Evolutionary conservation across 1,140 invertebrate species (phyloP).

Genomic region (Eupristina koningsbergeri): DNA sequence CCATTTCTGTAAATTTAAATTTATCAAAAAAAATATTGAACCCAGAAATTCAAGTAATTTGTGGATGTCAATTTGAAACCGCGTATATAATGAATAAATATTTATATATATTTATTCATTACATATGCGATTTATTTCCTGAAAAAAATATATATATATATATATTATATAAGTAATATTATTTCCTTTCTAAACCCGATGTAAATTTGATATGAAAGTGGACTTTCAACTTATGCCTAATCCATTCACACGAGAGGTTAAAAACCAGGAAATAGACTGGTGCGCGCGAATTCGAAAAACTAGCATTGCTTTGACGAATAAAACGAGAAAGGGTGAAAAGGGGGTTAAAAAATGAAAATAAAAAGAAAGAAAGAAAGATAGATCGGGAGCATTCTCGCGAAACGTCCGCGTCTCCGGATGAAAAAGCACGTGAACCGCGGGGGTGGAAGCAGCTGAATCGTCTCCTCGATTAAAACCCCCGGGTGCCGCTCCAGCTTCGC

Average conservation of each 20-base stretch:
- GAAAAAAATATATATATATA: conserved; percentile 4
- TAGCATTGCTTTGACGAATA: background rate
- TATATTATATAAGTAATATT: conserved; percentile 24
- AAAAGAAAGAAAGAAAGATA: conserved; percentile 2
- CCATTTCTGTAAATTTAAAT: background rate
- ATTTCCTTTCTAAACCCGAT: conserved; percentile 47
- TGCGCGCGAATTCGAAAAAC: background rate
- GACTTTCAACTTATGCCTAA: conserved; percentile 28
- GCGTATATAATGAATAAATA: background rate
- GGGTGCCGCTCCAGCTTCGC: conserved; percentile 57
- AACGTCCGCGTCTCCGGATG: conserved; percentile 24
- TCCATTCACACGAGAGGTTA: conserved; percentile 10
- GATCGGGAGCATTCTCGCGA: conserved; percentile 15
- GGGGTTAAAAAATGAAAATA: background rate
- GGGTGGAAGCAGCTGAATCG: conserved; percentile 58
- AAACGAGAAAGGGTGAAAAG: background rate
- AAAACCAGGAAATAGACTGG: conserved; percentile 24
- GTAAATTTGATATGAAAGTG: conserved; percentile 36
- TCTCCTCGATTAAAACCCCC: conserved; percentile 64
- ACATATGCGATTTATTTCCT: no score
- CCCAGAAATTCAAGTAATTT: background rate
- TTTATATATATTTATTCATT: conserved; percentile 17
- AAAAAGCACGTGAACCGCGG: conserved; percentile 41
- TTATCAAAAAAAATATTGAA: background rate
- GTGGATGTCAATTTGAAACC: background rate